Conservation (phyloP, 2,113 vertebrate species). For the Alces alces region DNA sequence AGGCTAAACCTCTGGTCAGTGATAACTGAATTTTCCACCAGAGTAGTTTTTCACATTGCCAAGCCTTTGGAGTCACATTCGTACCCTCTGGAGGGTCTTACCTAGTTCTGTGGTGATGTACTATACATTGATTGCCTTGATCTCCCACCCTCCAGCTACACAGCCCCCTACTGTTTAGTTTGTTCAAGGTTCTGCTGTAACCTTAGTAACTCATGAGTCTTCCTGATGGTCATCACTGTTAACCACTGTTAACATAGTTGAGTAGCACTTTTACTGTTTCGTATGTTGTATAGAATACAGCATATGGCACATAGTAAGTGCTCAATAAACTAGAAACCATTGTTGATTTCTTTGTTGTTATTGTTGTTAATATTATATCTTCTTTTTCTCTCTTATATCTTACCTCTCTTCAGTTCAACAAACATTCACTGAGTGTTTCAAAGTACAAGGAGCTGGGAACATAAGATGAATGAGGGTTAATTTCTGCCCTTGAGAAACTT, state of each 20-base stretch:
- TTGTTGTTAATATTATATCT: neutral
- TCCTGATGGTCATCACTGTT: neutral
- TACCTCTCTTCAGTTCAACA: neutral
- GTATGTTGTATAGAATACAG: slow-evolving; percentile 19
- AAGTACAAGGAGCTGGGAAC: neutral
- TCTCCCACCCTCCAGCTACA: neutral
- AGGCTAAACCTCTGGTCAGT: neutral
- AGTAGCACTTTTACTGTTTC: slow-evolving; percentile 33
- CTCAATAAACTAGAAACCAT: slow-evolving; percentile 14
- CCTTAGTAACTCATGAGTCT: slow-evolving; percentile 39
- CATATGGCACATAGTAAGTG: neutral
- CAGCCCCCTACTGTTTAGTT: neutral
- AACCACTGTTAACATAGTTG: neutral
- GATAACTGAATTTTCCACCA: neutral
- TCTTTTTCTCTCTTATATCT: neutral
- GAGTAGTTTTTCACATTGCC: slow-evolving; percentile 10
- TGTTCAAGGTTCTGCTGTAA: slow-evolving; percentile 37
- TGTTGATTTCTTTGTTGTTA: neutral
- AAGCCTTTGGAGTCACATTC: neutral
- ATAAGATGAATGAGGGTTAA: slow-evolving; percentile 17
- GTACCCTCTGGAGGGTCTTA: neutral
- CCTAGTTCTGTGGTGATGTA: slow-evolving; percentile 1
- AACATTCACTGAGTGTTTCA: slow-evolving; percentile 33
- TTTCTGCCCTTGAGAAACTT: slow-evolving; percentile 29
- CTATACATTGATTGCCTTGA: slow-evolving; percentile 11